Base-by-base conservation (phyloP, 2,888 invertebrate species). In the Campaea margaritaria region DNA sequence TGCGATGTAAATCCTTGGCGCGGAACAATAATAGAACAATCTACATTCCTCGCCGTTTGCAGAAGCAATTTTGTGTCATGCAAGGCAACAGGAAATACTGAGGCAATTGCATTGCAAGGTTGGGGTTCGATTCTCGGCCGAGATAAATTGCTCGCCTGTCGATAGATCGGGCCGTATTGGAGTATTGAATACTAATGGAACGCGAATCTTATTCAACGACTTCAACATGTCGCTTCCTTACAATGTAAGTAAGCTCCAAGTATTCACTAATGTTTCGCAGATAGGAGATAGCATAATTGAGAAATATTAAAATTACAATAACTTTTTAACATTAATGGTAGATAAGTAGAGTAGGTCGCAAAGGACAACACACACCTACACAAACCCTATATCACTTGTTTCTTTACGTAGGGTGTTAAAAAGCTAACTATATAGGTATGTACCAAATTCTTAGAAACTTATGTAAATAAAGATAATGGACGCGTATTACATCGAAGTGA, bases 121-220 rank as follows among this genome's bases (percentile, higher is more conserved):
- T 82, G 79, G 80, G 80, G 81, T 84, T 86, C 83, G 86, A 86
- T 86, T 82, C 85, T 74, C 73, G 69, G 69, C 69, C 47, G 75
- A 87, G 85, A 89, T 91, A 89, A 89, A 89, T 89, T 83, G 83
- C 70, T 64, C 48, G 60, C 80, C 81, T 82, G 86, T 86, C 87
- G 80, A 86, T 89, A 83, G 79, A 83, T 81, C 75, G 82, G 76
- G 76, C 85, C 85, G 83, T 91, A 89, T 91, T 89, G 86, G 82
- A 80, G 82, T 82, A 83, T 87, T 87, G 91, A 86, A 92, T 91
- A 88, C 89, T 86, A 91, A 90, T 90, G 56, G 64, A 67, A 74
- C 77, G 70, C 75, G 76, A 78, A 76, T 71, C 73, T 68, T 67
- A 65, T 67, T 54, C 61, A 53, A 62, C 61, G 63, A 31, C 45